A percentile compares a stretch with the other conserved stretches of the same genome.
Evolutionary conservation across 2,888 invertebrate species (phyloP).

Genomic region (Athalia circularis): DNA sequence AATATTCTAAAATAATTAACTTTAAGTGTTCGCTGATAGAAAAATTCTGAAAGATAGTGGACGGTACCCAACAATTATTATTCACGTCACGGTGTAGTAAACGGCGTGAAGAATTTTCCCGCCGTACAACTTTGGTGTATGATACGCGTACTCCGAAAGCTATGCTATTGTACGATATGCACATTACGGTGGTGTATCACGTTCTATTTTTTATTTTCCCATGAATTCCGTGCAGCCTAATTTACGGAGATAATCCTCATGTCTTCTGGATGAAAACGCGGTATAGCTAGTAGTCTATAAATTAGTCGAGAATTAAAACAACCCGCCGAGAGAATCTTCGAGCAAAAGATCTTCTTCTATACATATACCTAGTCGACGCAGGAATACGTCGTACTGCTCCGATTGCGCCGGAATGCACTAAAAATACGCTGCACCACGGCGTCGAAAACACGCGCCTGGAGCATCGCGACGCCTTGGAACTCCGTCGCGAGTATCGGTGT

Average conservation of each 20-base stretch:
- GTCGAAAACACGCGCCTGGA: conserved; percentile 41
- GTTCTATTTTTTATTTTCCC: conserved; percentile 1
- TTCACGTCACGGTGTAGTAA: not conserved
- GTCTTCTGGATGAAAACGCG: too few relatives aligned
- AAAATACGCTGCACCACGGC: conserved; percentile 36
- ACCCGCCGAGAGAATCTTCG: conserved; percentile 33
- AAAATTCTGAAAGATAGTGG: too few relatives aligned
- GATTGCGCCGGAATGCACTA: conserved; percentile 46
- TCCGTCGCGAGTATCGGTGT: conserved; percentile 15
- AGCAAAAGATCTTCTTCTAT: conserved; percentile 34
- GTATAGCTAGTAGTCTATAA: too few relatives aligned
- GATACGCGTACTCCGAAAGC: too few relatives aligned
- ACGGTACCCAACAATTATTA: not conserved
- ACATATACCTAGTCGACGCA: not conserved
- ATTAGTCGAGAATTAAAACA: conserved; percentile 1
- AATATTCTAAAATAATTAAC: not conserved
- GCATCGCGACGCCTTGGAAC: conserved; percentile 41
- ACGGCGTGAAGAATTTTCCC: not conserved
- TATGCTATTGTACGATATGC: too few relatives aligned
- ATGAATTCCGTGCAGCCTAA: conserved; percentile 29
- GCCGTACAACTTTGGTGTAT: too few relatives aligned
- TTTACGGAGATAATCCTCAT: not conserved
- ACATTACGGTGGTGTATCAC: not conserved
- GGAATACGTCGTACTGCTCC: conserved; percentile 25
- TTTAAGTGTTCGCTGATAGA: too few relatives aligned